Percentiles rank a stretch among this genome's conserved stretches.
Evolutionary conservation across 2,113 vertebrate species (phyloP).

Genomic region (Thomomys bottae): DNA sequence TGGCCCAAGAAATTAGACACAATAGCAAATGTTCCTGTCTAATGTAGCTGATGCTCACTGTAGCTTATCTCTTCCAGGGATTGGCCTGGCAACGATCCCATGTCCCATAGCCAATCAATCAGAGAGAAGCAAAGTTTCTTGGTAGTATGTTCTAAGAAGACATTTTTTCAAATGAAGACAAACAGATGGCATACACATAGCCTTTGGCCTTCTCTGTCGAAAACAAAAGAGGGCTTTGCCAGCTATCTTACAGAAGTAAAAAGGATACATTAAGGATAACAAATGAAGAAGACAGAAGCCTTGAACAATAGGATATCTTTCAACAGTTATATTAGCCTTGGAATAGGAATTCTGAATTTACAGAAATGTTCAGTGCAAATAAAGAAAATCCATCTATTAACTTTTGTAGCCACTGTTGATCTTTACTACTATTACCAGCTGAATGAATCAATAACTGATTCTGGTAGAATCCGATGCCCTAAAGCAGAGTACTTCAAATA

Average conservation of each 20-base stretch:
- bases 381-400: neutral
- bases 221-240: neutral
- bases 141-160: neutral
- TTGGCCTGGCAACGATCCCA: neutral
- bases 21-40: neutral
- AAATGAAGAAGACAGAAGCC: neutral
- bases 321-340: neutral
- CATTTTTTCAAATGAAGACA: neutral
- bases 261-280: neutral
- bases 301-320: neutral
- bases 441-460: neutral
- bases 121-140: neutral
- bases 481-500: neutral
- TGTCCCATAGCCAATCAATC: neutral
- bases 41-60: neutral
- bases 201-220: neutral
- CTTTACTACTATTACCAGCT: neutral
- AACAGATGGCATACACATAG: fast-evolving
- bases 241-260: neutral
- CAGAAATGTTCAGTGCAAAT: neutral
- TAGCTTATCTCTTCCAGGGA: neutral
- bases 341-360: neutral
- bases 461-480: neutral
- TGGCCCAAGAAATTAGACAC: neutral
- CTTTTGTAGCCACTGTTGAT: neutral